phyloP scores from a whole-genome alignment of 2,888 invertebrate genomes.

The Candidula unifasciata region DNA sequence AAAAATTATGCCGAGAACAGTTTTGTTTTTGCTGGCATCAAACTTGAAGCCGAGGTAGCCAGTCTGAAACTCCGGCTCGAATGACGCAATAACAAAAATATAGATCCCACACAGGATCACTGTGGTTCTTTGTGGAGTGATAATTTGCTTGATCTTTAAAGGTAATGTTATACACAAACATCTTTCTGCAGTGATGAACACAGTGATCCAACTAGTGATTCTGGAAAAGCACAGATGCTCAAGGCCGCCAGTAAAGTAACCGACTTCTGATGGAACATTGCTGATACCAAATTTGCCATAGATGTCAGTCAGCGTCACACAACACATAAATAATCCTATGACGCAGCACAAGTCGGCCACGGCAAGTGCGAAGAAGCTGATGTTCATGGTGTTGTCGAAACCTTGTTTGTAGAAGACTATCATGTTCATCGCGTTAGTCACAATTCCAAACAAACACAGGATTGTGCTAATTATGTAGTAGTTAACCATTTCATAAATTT shows the following conservation, averaged over 20 bases:
- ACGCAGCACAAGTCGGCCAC: not conserved
- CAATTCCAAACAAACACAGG: not conserved
- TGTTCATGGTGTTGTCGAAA: not conserved
- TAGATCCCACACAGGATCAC: not conserved
- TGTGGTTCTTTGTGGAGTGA: slow-evolving; percentile 7
- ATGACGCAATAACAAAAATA: not conserved
- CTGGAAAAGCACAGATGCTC: not conserved
- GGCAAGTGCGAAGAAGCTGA: not conserved
- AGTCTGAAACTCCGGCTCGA: slow-evolving; percentile 14
- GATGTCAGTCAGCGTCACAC: not conserved
- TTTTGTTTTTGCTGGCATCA: not conserved
- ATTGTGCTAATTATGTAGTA: no score
- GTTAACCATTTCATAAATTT: no score
- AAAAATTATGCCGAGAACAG: not conserved
- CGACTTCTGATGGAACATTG: not conserved
- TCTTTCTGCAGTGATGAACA: not conserved
- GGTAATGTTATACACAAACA: not conserved
- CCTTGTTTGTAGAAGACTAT: slow-evolving; percentile 1
- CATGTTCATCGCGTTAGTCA: not conserved
- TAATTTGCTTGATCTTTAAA: slow-evolving; percentile 23
- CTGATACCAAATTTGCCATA: not conserved
- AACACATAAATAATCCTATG: not conserved
- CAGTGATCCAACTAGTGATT: slow-evolving; percentile 20
- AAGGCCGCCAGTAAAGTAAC: not conserved
- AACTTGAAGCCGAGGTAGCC: not conserved